These are phyloP conservation scores for Mormyrus proboscirostris DNA, from an alignment of 2,797 vertebrate species.

Conservation along the genomic window DNA sequence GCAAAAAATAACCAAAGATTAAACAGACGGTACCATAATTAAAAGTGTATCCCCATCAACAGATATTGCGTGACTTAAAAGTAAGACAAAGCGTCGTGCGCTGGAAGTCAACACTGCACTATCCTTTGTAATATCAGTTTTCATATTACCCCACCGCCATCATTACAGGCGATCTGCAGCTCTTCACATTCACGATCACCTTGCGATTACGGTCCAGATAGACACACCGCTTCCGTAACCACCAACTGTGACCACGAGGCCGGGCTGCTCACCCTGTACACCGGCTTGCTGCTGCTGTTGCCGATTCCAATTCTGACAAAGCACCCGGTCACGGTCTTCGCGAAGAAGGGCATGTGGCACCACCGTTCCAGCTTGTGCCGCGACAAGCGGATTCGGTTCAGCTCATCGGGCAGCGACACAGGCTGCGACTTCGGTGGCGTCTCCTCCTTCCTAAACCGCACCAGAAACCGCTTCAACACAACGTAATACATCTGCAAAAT, in stretches of 20 bases:
- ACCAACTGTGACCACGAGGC: not conserved
- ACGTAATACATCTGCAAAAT: not conserved
- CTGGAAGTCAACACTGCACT: not conserved
- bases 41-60: not conserved
- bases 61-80: not conserved
- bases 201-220: not conserved
- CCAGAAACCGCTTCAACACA: not conserved
- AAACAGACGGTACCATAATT: not conserved
- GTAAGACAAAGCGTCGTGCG: not conserved
- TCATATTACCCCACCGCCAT: not conserved
- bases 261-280: constrained; percentile 77
- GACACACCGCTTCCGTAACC: not conserved
- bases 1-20: not conserved
- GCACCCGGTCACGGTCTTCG: constrained; percentile 94
- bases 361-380: constrained; percentile 95
- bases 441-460: constrained; percentile 74
- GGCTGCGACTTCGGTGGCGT: constrained; percentile 91
- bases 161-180: not conserved
- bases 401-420: constrained; percentile 87
- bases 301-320: constrained; percentile 97
- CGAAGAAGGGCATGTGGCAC: constrained; percentile 99
- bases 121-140: not conserved
- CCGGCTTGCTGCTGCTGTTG: constrained; percentile 97
- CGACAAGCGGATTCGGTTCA: constrained; percentile 88
- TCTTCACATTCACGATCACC: not conserved